These are phyloP conservation scores for Nemotelus pantherinus DNA, from an alignment of 2,888 invertebrate species.

Conservation along the genomic window DNA sequence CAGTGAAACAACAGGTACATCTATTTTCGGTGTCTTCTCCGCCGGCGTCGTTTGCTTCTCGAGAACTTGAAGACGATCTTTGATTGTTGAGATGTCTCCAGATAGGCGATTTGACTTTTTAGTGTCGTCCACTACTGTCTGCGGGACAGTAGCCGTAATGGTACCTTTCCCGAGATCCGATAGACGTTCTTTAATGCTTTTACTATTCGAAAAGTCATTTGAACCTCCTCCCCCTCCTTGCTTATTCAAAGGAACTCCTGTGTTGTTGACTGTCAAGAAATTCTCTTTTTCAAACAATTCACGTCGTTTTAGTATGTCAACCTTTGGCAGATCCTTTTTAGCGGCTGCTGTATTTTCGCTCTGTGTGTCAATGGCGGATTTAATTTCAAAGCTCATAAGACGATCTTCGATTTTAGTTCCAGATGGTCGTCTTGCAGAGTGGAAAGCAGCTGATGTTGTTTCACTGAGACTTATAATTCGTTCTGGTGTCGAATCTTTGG, in stretches of 20 bases:
- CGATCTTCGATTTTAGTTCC: slow-evolving; percentile 71
- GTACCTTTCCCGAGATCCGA: slow-evolving; percentile 72
- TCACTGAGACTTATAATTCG: slow-evolving; percentile 52
- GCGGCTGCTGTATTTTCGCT: slow-evolving; percentile 55
- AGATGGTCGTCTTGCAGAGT: slow-evolving; percentile 55
- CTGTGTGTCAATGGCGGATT: slow-evolving; percentile 61
- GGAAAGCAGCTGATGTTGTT: neutral
- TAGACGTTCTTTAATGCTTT: slow-evolving; percentile 78
- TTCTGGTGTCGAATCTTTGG: slow-evolving; percentile 65
- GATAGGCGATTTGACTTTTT: slow-evolving; percentile 66
- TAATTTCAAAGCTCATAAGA: slow-evolving; percentile 69
- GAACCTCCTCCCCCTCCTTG: slow-evolving; percentile 57
- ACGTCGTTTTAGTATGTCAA: slow-evolving; percentile 82
- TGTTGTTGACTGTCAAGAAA: slow-evolving; percentile 51
- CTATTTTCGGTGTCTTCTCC: slow-evolving; percentile 54
- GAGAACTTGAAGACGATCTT: slow-evolving; percentile 72
- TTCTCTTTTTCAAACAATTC: slow-evolving; percentile 81
- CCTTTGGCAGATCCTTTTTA: slow-evolving; percentile 76
- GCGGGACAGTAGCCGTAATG: neutral
- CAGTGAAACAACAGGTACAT: slow-evolving; percentile 61
- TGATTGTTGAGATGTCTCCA: slow-evolving; percentile 72
- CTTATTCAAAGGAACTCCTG: slow-evolving; percentile 49
- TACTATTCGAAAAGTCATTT: slow-evolving; percentile 73
- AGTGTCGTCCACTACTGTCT: slow-evolving; percentile 55
- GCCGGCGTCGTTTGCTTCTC: slow-evolving; percentile 66